A percentile compares a stretch with the other conserved stretches of the same genome.
Evolutionary conservation across 2,888 invertebrate species (phyloP).

Genomic region (Urechis unicinctus): DNA sequence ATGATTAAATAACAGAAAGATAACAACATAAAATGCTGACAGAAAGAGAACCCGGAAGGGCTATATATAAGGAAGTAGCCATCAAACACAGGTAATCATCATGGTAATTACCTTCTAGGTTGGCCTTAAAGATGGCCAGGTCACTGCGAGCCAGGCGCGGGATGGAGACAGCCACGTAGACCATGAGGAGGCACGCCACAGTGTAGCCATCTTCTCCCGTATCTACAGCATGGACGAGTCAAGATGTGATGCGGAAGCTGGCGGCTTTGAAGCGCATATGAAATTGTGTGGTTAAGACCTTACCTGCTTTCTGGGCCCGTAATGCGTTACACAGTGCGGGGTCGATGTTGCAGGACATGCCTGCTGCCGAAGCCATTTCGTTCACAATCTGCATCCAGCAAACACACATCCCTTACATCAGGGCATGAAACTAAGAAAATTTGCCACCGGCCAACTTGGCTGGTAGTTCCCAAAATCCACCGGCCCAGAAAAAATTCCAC

Average conservation of each 20-base stretch:
- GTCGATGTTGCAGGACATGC: conserved; percentile 87
- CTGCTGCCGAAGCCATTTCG: conserved; percentile 97
- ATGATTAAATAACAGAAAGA: no score
- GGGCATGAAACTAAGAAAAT: no score
- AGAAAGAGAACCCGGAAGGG: no score
- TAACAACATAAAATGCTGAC: no score
- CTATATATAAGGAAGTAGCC: no score
- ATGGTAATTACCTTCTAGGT: conserved; percentile 45
- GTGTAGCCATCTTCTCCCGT: conserved; percentile 61
- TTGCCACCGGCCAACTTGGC: no score
- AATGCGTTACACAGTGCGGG: conserved; percentile 87
- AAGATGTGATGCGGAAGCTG: no score
- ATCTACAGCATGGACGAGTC: conserved; percentile 31
- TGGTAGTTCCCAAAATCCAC: no score
- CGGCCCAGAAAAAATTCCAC: no score
- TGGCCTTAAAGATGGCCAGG: conserved; percentile 61
- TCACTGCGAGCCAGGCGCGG: conserved; percentile 85
- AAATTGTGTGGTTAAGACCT: conserved; percentile 13
- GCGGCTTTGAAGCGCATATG: no score
- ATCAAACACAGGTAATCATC: no score
- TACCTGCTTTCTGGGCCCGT: conserved; percentile 70
- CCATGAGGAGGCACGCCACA: conserved; percentile 90
- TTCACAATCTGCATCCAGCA: conserved; percentile 67
- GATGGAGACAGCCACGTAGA: conserved; percentile 95
- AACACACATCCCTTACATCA: not conserved